phyloP scores from a whole-genome alignment of 2,797 vertebrate genomes.

The Glossophaga mutica region DNA sequence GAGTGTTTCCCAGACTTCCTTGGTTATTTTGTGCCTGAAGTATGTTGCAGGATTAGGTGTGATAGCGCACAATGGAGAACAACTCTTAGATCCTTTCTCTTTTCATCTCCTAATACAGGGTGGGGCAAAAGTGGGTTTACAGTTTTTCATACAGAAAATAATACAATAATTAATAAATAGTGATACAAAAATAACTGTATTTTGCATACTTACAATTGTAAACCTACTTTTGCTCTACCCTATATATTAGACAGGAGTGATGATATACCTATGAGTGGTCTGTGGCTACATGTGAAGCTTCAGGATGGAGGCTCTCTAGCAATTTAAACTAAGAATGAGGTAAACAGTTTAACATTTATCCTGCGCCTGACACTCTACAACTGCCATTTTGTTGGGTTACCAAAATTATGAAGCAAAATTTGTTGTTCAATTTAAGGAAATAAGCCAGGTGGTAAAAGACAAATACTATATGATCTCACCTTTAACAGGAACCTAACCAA shows the following conservation, averaged over 20 bases:
- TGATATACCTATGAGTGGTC: too few relatives aligned
- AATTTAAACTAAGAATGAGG: neutral
- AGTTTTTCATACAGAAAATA: neutral
- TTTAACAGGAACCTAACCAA: too few relatives aligned
- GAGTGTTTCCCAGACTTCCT: neutral
- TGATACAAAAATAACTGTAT: neutral
- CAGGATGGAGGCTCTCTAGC: neutral
- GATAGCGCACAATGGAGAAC: neutral
- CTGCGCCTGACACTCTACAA: neutral
- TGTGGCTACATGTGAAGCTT: neutral
- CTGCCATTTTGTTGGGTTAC: neutral
- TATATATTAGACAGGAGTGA: neutral
- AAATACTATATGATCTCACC: too few relatives aligned
- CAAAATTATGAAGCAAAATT: neutral
- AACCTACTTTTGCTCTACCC: neutral
- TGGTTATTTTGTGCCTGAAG: slow-evolving; percentile 41
- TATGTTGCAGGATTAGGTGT: neutral
- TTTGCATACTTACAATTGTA: neutral
- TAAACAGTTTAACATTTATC: neutral
- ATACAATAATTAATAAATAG: neutral
- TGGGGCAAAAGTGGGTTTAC: neutral
- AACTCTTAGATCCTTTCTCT: neutral
- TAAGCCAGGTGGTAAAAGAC: too few relatives aligned
- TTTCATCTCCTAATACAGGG: neutral
- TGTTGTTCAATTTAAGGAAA: neutral